Conservation (phyloP, 2,888 invertebrate species). For the Epinotia ramella region DNA sequence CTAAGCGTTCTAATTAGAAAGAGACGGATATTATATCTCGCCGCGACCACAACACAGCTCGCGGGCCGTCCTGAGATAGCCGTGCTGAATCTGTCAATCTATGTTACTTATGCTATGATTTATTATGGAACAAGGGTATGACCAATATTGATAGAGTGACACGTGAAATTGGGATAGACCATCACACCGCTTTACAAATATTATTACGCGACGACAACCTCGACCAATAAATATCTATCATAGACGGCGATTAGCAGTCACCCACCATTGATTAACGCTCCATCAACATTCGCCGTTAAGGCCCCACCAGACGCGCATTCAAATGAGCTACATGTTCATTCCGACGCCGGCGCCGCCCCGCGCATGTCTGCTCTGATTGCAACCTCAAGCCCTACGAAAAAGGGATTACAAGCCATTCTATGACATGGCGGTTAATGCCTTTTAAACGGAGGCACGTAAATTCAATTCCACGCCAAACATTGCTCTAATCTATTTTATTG, state of each 20-base stretch:
- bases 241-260: background rate
- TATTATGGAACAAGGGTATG: too few relatives aligned
- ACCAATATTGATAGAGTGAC: too few relatives aligned
- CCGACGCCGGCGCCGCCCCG: slow-evolving; percentile 47
- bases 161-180: too few relatives aligned
- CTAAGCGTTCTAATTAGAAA: too few relatives aligned
- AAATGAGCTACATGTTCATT: slow-evolving; percentile 28
- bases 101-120: too few relatives aligned
- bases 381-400: slow-evolving; percentile 25
- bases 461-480: slow-evolving; percentile 14
- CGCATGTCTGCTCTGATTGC: slow-evolving; percentile 54
- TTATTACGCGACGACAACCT: too few relatives aligned
- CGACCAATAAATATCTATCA: too few relatives aligned
- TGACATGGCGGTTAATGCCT: background rate
- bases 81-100: too few relatives aligned
- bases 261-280: background rate
- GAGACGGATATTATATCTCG: too few relatives aligned
- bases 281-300: background rate
- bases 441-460: slow-evolving; percentile 2
- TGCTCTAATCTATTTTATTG: slow-evolving; percentile 26
- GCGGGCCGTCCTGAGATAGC: too few relatives aligned
- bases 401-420: background rate
- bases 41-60: too few relatives aligned
- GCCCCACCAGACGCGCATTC: slow-evolving; percentile 9
- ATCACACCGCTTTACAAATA: too few relatives aligned